These are phyloP conservation scores for Rhingia rostrata DNA, from an alignment of 2,888 invertebrate species.

Conservation along the genomic window DNA sequence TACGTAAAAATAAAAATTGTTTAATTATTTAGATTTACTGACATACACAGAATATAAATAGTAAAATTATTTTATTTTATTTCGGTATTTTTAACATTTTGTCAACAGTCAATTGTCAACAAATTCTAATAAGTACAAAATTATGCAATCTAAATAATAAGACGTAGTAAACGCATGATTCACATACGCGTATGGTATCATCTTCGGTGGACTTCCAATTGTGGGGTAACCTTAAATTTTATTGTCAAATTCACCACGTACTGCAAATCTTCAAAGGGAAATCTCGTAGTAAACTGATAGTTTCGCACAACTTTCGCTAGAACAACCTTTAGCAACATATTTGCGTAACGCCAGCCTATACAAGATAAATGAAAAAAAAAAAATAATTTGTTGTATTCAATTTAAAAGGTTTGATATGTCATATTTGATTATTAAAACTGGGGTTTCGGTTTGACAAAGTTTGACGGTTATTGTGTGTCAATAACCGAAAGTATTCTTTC, in stretches of 20 bases:
- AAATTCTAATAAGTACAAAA: conserved; percentile 8
- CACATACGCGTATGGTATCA: not conserved
- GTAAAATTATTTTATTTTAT: conserved; percentile 15
- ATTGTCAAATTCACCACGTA: conserved; percentile 53
- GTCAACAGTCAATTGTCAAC: conserved; percentile 8
- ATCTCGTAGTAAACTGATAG: conserved; percentile 47
- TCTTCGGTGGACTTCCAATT: conserved; percentile 42
- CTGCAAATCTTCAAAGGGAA: conserved; percentile 35
- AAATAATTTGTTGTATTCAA: not conserved
- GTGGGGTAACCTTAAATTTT: conserved; percentile 43
- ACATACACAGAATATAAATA: conserved; percentile 12
- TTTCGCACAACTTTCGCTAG: conserved; percentile 49
- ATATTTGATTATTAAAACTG: too few species aligned
- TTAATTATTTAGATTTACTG: not conserved
- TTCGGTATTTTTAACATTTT: conserved; percentile 2
- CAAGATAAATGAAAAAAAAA: not conserved
- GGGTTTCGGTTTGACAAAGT: too few species aligned
- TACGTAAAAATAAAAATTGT: not conserved
- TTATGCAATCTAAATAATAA: not conserved
- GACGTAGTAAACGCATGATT: not conserved
- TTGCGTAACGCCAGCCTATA: conserved; percentile 58
- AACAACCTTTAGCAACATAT: conserved; percentile 46
- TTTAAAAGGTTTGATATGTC: too few species aligned
- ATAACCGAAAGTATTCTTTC: too few species aligned
- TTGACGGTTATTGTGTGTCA: too few species aligned